phyloP scores from a whole-genome alignment of 2,113 vertebrate genomes.

The Petroica traversi region DNA sequence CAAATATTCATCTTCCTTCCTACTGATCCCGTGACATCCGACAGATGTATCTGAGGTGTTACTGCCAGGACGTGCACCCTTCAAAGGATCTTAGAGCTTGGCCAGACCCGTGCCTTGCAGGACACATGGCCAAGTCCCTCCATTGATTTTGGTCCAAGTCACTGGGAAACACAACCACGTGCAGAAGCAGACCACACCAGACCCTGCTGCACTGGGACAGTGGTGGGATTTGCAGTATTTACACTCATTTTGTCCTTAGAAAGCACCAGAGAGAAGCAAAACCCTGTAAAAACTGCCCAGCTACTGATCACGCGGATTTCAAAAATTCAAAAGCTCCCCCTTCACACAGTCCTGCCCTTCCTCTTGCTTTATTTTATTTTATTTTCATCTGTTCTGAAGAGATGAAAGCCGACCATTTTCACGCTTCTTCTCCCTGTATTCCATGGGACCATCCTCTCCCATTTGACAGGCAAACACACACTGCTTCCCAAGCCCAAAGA shows the following conservation, averaged over 20 bases:
- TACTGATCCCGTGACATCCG: background rate
- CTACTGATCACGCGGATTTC: background rate
- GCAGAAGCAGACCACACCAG: background rate
- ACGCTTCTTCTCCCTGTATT: background rate
- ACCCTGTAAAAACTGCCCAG: background rate
- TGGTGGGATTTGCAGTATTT: background rate
- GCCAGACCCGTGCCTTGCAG: background rate
- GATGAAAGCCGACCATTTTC: background rate
- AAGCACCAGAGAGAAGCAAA: background rate
- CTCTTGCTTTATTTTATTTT: background rate
- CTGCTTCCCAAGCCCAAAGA: background rate
- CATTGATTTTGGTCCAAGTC: constrained; percentile 12
- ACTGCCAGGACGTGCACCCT: background rate
- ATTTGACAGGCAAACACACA: accelerated
- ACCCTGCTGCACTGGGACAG: background rate
- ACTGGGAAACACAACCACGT: background rate
- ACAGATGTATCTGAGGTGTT: background rate
- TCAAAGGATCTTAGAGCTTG: background rate
- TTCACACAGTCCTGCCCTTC: background rate
- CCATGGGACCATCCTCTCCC: background rate
- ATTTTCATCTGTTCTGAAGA: background rate
- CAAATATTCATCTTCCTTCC: too few species aligned
- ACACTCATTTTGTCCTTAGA: background rate
- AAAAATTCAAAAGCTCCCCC: background rate
- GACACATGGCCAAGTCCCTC: background rate